Conservation (phyloP, 2,797 vertebrate genomes). For the Alcedo quadribrachys region DNA sequence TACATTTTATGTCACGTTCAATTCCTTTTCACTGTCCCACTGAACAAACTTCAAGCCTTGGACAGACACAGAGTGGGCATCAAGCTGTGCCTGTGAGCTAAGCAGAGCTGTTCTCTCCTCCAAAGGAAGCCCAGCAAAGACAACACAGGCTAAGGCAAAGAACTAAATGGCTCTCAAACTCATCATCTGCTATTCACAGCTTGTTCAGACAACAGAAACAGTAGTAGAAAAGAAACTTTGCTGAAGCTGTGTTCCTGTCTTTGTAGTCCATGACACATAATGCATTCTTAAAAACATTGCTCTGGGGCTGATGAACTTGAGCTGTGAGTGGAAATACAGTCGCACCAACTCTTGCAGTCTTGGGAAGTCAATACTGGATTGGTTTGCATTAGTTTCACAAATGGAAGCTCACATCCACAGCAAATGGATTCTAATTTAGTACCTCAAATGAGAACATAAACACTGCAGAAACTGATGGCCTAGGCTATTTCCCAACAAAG, state of each 20-base stretch:
- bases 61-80: not conserved
- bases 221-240: not conserved
- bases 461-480: not conserved
- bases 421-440: not conserved
- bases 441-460: not conserved
- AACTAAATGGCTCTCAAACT: not conserved
- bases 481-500: not conserved
- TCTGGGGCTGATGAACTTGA: conserved; percentile 1
- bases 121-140: not conserved
- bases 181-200: not conserved
- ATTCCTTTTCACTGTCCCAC: not conserved
- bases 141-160: not conserved
- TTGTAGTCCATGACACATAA: not conserved
- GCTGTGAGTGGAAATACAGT: not conserved
- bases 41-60: not conserved
- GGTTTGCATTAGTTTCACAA: not conserved
- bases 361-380: not conserved
- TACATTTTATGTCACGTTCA: not conserved
- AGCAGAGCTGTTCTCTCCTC: not conserved
- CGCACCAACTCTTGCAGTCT: no score
- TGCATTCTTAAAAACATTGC: not conserved
- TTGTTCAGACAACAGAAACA: not conserved
- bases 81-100: not conserved
- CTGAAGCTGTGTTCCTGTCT: not conserved
- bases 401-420: not conserved